These are phyloP conservation scores for Drosophila sp. DNA, from an alignment of 1,140 invertebrate species.

Conservation along the genomic window DNA sequence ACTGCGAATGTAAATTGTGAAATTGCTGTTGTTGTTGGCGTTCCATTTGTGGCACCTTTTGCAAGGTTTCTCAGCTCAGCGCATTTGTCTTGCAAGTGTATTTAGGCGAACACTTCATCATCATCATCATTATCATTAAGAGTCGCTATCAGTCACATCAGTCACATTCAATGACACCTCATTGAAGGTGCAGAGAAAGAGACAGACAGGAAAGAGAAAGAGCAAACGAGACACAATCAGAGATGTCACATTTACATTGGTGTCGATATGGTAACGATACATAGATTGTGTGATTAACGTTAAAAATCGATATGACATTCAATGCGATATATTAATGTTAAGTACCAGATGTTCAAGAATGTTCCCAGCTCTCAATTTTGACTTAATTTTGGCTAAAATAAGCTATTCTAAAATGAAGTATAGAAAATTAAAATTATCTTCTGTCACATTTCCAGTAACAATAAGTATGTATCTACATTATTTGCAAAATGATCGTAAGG, in stretches of 20 bases:
- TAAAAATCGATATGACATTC: too few relatives aligned
- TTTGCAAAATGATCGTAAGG: too few relatives aligned
- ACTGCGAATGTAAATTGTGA: slow-evolving; percentile 19
- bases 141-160: slow-evolving; percentile 54
- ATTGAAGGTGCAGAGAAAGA: slow-evolving; percentile 21
- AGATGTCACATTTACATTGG: neutral
- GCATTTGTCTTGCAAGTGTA: slow-evolving; percentile 67
- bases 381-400: too few relatives aligned
- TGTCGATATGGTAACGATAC: too few relatives aligned
- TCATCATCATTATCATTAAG: slow-evolving; percentile 24
- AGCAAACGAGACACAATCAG: neutral
- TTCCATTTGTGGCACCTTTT: slow-evolving; percentile 21
- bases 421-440: too few relatives aligned
- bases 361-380: too few relatives aligned
- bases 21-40: slow-evolving; percentile 6
- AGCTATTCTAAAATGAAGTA: too few relatives aligned
- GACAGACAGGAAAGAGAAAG: neutral
- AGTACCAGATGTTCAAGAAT: too few relatives aligned
- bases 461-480: too few relatives aligned
- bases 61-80: slow-evolving; percentile 8
- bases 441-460: too few relatives aligned
- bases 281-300: too few relatives aligned
- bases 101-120: slow-evolving; percentile 65
- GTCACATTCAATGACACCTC: slow-evolving; percentile 55
- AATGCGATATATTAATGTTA: too few relatives aligned